Percentiles rank a stretch among this genome's conserved stretches.
Evolutionary conservation across 2,888 invertebrate species (phyloP).

Genomic region (Microdon myrmicae): DNA sequence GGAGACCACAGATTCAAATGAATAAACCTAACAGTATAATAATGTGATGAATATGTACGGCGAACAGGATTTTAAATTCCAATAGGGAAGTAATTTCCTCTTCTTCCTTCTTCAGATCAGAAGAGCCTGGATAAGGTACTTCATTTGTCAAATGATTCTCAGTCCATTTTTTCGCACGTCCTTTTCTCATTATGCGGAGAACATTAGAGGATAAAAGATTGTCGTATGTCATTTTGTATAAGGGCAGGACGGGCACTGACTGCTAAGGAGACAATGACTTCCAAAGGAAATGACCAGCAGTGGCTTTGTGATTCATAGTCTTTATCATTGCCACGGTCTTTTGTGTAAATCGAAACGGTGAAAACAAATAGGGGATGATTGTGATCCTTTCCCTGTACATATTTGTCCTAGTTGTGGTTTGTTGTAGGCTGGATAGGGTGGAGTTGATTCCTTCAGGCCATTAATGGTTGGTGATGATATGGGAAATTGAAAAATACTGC

Average conservation of each 20-base stretch:
- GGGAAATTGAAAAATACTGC: too few relatives aligned
- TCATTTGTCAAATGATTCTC: conserved; percentile 35
- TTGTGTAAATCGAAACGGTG: conserved; percentile 50
- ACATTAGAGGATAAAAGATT: conserved; percentile 38
- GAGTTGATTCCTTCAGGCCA: too few relatives aligned
- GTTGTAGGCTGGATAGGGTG: too few relatives aligned
- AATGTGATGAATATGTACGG: conserved; percentile 42
- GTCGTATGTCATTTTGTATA: conserved; percentile 22
- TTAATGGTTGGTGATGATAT: too few relatives aligned
- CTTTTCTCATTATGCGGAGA: conserved; percentile 26
- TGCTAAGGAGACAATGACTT: conserved; percentile 10
- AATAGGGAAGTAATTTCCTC: background rate
- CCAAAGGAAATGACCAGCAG: conserved; percentile 22
- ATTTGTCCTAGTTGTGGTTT: too few relatives aligned
- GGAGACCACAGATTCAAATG: conserved; percentile 18
- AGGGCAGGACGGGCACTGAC: conserved; percentile 1
- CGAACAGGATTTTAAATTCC: conserved; percentile 1
- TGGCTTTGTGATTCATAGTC: conserved; percentile 33
- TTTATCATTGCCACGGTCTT: conserved; percentile 48
- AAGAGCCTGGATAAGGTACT: conserved; percentile 15
- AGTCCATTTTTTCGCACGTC: conserved; percentile 4
- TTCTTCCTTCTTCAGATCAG: background rate
- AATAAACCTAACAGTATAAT: conserved; percentile 33
- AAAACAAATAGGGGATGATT: conserved; percentile 45
- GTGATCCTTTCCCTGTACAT: conserved; percentile 33